phyloP scores from a whole-genome alignment of 1,140 invertebrate genomes.

The Spodoptera litura region DNA sequence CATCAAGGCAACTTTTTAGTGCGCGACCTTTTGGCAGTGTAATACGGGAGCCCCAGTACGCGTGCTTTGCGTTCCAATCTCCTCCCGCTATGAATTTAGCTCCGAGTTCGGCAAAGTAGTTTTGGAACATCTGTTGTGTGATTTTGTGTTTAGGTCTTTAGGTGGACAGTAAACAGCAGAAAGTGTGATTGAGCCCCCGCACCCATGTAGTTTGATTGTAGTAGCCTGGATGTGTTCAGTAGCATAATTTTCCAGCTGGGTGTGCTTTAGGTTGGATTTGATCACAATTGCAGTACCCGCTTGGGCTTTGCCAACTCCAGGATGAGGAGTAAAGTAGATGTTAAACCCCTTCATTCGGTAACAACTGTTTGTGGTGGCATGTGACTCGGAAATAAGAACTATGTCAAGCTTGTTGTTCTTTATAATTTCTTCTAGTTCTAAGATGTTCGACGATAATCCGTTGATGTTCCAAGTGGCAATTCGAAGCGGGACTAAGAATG shows the following conservation, averaged over 20 bases:
- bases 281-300: constrained; percentile 1
- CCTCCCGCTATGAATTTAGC: background rate
- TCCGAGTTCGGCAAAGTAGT: background rate
- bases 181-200: background rate
- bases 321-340: background rate
- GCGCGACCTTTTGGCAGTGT: constrained; percentile 11
- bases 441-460: background rate
- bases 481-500: background rate
- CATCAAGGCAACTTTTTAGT: constrained; percentile 5
- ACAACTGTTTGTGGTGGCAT: background rate
- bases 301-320: background rate
- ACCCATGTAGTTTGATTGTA: background rate
- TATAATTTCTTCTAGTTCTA: constrained; percentile 4
- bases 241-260: background rate
- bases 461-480: background rate
- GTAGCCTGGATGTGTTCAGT: background rate
- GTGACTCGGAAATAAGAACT: background rate
- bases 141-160: background rate
- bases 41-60: background rate
- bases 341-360: background rate
- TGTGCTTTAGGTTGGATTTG: background rate
- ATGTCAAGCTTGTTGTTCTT: constrained; percentile 1
- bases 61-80: constrained; percentile 13
- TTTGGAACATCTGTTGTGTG: background rate
- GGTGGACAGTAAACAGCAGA: background rate